Conservation (phyloP, 2,113 vertebrate genomes). For the Vicugna pacos region DNA sequence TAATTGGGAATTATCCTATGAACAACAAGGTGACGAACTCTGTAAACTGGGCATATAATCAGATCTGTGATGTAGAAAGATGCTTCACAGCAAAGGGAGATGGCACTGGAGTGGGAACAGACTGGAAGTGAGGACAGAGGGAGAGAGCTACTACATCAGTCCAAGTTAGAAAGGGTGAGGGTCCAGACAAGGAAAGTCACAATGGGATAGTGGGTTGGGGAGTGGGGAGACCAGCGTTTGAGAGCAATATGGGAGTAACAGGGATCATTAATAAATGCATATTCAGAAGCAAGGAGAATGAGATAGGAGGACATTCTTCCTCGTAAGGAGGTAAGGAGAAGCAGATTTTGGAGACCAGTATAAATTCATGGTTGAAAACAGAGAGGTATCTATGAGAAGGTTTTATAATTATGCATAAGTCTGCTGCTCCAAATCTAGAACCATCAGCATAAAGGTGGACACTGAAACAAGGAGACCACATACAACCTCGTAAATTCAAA, state of each 20-base stretch:
- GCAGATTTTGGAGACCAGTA: background rate
- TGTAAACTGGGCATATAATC: background rate
- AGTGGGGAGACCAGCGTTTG: background rate
- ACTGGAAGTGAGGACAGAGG: background rate
- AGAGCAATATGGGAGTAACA: background rate
- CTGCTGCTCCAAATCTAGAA: background rate
- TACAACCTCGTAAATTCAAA: background rate
- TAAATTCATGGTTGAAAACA: background rate
- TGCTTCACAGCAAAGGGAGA: background rate
- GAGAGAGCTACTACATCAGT: background rate
- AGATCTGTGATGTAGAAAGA: background rate
- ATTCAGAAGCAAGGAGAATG: background rate
- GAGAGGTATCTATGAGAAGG: background rate
- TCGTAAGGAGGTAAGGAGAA: background rate
- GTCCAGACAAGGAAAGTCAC: background rate
- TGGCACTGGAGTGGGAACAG: background rate
- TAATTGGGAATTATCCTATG: background rate
- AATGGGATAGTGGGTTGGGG: fast-evolving
- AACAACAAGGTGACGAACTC: background rate
- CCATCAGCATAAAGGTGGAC: background rate
- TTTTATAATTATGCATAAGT: background rate
- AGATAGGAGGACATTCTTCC: background rate
- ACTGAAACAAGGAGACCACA: background rate
- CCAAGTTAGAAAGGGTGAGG: background rate
- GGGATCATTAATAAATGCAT: background rate